Percentiles rank a stretch among this genome's conserved stretches.
Evolutionary conservation across 2,888 invertebrate genomes (phyloP).

Genomic region (Pandemis heparana): DNA sequence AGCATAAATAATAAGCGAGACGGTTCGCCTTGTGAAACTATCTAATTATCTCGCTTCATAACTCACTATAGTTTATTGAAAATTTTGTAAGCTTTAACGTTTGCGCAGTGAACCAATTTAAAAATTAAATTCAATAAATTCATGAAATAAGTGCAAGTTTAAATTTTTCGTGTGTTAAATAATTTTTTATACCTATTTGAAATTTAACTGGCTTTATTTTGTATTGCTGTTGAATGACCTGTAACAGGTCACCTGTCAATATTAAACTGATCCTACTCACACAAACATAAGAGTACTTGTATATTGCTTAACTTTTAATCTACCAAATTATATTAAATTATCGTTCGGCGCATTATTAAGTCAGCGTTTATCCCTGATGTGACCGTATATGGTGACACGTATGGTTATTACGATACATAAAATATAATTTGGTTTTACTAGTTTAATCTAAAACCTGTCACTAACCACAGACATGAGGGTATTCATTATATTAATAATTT

Average conservation of each 20-base stretch:
- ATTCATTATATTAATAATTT: background rate
- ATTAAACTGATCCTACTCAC: background rate
- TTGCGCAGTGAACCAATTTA: background rate
- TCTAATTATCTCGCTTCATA: background rate
- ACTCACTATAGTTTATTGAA: background rate
- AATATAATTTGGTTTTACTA: background rate
- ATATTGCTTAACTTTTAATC: background rate
- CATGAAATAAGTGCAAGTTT: no score
- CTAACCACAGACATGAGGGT: background rate
- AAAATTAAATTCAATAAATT: no score
- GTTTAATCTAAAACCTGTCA: background rate
- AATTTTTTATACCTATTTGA: no score
- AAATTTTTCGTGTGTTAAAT: no score
- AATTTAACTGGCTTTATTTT: no score
- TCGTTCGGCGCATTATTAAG: background rate
- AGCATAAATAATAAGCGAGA: background rate
- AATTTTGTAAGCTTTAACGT: background rate
- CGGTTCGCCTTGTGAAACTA: background rate
- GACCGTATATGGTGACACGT: background rate
- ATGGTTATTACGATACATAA: constrained; percentile 1
- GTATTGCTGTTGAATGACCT: no score
- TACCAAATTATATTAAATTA: constrained; percentile 4
- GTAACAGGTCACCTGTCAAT: no score
- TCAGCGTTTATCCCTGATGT: background rate
- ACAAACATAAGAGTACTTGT: background rate